Percentiles rank a stretch among this genome's conserved stretches.
Conservation (phyloP, 2,888 invertebrate genomes). For the Cosmia pyralina region DNA sequence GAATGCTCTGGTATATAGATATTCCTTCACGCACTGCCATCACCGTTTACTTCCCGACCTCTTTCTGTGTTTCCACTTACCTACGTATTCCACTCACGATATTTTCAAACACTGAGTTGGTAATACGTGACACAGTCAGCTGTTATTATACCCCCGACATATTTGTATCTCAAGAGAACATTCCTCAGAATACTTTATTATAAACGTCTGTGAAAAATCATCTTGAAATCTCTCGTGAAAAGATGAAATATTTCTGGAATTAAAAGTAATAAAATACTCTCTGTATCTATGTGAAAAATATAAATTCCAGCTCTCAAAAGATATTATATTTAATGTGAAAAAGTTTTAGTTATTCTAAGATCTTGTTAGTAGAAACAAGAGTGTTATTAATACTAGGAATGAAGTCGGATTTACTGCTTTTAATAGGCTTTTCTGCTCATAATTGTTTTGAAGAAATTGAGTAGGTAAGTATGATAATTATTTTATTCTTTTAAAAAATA, state of each 20-base stretch:
- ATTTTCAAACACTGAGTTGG: constrained; percentile 60
- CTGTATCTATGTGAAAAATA: constrained; percentile 33
- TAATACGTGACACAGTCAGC: constrained; percentile 57
- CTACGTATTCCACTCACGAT: constrained; percentile 58
- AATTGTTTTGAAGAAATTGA: constrained; percentile 19
- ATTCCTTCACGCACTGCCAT: constrained; percentile 21
- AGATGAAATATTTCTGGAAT: constrained; percentile 39
- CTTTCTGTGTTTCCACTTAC: constrained; percentile 28
- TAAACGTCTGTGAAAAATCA: constrained; percentile 47
- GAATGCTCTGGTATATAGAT: constrained; percentile 20
- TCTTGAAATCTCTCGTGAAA: constrained; percentile 50
- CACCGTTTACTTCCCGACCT: constrained; percentile 19
- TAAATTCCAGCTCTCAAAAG: constrained; percentile 11
- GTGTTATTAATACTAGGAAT: constrained; percentile 9
- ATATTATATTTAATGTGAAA: constrained; percentile 23
- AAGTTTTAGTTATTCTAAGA: constrained; percentile 11
- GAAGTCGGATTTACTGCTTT: constrained; percentile 1
- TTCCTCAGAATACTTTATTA: constrained; percentile 48
- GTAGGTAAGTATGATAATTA: no score
- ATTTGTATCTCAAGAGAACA: constrained; percentile 55
- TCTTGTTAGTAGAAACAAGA: constrained; percentile 14
- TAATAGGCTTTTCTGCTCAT: neutral
- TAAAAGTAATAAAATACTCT: constrained; percentile 43
- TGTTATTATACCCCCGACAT: constrained; percentile 58
- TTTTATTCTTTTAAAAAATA: neutral